A percentile compares a stretch with the other conserved stretches of the same genome.
Evolutionary conservation across 30 jellyfish, hydroid and myxozoan species (phyloP).

Genomic region (Hydra vulgaris): DNA sequence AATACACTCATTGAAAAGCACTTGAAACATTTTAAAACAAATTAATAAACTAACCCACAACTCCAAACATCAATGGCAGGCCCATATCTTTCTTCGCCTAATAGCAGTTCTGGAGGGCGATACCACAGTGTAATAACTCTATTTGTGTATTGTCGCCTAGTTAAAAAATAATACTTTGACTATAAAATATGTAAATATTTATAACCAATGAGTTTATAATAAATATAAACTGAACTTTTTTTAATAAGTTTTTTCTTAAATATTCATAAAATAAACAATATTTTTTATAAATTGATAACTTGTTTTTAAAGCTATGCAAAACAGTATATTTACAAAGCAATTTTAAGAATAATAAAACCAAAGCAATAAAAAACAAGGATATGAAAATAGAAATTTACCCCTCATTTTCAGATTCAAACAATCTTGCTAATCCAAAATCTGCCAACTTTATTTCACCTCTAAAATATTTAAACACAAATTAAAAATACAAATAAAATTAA

Average conservation of each 20-base stretch:
- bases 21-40: too few relatives aligned
- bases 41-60: conserved; percentile 58
- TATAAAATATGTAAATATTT: background rate
- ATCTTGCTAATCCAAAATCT: conserved; percentile 95
- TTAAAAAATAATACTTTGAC: background rate
- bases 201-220: background rate
- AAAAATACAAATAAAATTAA: background rate
- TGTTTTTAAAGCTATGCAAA: too few relatives aligned
- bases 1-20: too few relatives aligned
- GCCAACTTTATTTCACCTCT: conserved; percentile 98
- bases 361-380: background rate
- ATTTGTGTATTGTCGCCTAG: conserved; percentile 90
- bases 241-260: too few relatives aligned
- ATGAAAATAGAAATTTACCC: conserved; percentile 48
- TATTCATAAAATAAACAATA: too few relatives aligned
- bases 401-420: conserved; percentile 88
- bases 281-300: too few relatives aligned
- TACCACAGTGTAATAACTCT: conserved; percentile 95
- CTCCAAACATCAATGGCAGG: conserved; percentile 98
- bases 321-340: too few relatives aligned
- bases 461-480: conserved; percentile 1
- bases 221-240: background rate
- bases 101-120: conserved; percentile 94
- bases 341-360: background rate
- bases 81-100: conserved; percentile 93